These are phyloP conservation scores for Dreissena polymorpha DNA, from an alignment of 1,140 invertebrate genomes.

Conservation along the genomic window DNA sequence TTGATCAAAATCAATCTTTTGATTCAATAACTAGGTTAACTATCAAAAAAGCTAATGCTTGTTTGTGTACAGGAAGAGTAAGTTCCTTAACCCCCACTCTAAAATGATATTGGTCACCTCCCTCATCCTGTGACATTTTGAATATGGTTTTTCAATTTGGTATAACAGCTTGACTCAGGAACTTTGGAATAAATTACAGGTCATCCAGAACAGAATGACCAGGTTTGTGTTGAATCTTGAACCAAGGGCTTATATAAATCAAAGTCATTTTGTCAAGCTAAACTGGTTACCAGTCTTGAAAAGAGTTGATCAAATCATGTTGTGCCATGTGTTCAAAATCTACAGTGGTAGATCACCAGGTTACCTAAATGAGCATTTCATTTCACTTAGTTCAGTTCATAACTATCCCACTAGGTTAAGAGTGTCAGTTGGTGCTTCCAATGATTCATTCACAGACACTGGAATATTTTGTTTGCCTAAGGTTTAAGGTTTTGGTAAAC, in stretches of 20 bases:
- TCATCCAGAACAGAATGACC: constrained; percentile 14
- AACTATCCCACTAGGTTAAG: too few relatives aligned
- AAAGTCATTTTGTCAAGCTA: too few relatives aligned
- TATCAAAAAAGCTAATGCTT: neutral
- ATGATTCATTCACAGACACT: too few relatives aligned
- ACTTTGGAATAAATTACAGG: constrained; percentile 14
- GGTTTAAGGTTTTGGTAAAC: too few relatives aligned
- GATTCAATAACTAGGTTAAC: constrained; percentile 17
- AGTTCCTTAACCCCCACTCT: constrained; percentile 6
- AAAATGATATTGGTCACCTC: constrained; percentile 10
- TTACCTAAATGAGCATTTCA: too few relatives aligned
- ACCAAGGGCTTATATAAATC: neutral
- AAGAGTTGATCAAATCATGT: too few relatives aligned
- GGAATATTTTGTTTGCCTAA: too few relatives aligned
- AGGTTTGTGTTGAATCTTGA: constrained; percentile 17
- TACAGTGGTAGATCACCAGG: too few relatives aligned
- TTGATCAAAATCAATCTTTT: constrained; percentile 19
- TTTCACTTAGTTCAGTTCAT: too few relatives aligned
- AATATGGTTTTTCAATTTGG: constrained; percentile 24
- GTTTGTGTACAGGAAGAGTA: constrained; percentile 10
- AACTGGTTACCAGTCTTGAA: too few relatives aligned
- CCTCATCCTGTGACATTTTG: constrained; percentile 5
- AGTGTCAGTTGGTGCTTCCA: too few relatives aligned
- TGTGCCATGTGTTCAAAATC: too few relatives aligned
- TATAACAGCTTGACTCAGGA: constrained; percentile 16